Conservation (phyloP, 2,113 vertebrate species). For the Caranx ignobilis region DNA sequence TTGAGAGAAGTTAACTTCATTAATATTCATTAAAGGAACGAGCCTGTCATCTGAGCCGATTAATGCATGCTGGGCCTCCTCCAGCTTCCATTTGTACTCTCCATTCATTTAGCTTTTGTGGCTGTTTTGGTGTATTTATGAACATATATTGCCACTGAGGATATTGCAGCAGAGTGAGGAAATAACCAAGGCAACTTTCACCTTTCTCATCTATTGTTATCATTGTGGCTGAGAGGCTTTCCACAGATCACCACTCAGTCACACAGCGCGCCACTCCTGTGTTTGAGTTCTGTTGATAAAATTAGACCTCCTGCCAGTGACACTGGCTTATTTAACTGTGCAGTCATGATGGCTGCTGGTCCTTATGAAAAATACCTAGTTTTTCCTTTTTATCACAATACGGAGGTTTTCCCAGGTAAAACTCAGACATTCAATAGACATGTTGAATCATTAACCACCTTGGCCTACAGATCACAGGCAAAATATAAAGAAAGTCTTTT, state of each 20-base stretch:
- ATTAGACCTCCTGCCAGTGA: background rate
- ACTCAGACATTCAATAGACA: constrained; percentile 2
- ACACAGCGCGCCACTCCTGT: background rate
- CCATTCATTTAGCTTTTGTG: background rate
- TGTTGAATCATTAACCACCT: constrained; percentile 14
- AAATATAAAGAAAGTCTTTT: constrained; percentile 11
- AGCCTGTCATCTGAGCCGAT: constrained; percentile 7
- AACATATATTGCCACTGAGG: background rate
- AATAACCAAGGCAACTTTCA: background rate
- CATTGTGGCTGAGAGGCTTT: background rate
- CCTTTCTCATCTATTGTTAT: too few relatives aligned
- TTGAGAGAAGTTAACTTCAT: constrained; percentile 10
- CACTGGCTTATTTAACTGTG: background rate
- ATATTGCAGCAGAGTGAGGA: constrained; percentile 1
- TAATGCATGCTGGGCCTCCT: constrained; percentile 16
- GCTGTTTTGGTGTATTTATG: background rate
- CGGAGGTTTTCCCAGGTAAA: background rate
- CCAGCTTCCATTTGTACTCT: constrained; percentile 12
- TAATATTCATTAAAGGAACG: constrained; percentile 21
- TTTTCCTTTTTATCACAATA: background rate
- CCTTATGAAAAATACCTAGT: constrained; percentile 1
- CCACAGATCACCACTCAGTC: background rate
- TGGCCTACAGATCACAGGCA: constrained; percentile 2
- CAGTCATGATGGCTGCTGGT: background rate
- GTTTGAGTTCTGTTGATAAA: background rate